Evolutionary conservation across 2,797 vertebrate species (phyloP).

Genomic region (Lindbergichthys nudifrons): DNA sequence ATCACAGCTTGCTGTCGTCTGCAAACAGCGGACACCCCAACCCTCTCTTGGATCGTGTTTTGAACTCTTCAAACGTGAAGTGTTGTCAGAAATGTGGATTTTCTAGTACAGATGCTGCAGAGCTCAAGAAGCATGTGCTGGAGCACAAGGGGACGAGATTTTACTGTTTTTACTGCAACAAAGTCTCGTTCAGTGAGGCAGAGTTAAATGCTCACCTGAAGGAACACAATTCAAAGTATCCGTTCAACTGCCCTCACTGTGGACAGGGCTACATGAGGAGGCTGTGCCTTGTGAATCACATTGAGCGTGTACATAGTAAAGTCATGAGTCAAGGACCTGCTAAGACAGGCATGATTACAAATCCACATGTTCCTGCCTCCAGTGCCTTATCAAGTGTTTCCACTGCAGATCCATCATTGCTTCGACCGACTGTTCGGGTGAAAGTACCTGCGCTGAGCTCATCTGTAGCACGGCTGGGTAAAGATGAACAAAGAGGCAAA

Average conservation of each 20-base stretch:
- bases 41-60: slow-evolving; percentile 40
- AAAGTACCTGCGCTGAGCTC: slow-evolving; percentile 49
- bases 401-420: slow-evolving; percentile 32
- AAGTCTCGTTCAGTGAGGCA: slow-evolving; percentile 89
- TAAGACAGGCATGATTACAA: slow-evolving; percentile 50
- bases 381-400: slow-evolving; percentile 63
- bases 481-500: slow-evolving; percentile 60
- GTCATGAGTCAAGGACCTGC: slow-evolving; percentile 49
- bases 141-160: slow-evolving; percentile 91
- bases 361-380: slow-evolving; percentile 54
- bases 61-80: slow-evolving; percentile 67
- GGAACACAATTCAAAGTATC: slow-evolving; percentile 89
- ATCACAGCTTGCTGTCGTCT: slow-evolving; percentile 58
- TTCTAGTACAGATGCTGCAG: slow-evolving; percentile 85
- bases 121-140: slow-evolving; percentile 87
- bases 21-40: slow-evolving; percentile 49
- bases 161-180: slow-evolving; percentile 92
- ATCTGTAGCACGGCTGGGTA: slow-evolving; percentile 51
- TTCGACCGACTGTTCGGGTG: slow-evolving; percentile 60
- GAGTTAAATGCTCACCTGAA: slow-evolving; percentile 92
- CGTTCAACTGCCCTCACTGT: slow-evolving; percentile 91
- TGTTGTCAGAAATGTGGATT: slow-evolving; percentile 93
- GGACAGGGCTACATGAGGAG: slow-evolving; percentile 92
- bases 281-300: slow-evolving; percentile 93
- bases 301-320: slow-evolving; percentile 88